These are phyloP conservation scores for Plutella xylostella DNA, from an alignment of 2,888 invertebrate species.

Conservation along the genomic window DNA sequence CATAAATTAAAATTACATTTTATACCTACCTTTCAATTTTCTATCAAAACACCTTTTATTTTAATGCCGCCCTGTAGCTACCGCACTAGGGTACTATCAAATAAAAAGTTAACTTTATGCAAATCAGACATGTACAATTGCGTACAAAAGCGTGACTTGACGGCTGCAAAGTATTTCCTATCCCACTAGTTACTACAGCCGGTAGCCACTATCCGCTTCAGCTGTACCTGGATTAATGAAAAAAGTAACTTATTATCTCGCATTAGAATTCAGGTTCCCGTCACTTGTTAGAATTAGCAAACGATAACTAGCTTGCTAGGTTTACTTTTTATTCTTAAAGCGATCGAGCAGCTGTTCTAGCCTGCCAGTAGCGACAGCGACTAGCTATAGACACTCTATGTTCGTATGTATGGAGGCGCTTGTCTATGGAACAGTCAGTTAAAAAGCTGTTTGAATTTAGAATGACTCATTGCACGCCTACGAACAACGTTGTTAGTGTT, in stretches of 20 bases:
- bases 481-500: too few species aligned
- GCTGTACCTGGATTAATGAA: too few species aligned
- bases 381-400: too few species aligned
- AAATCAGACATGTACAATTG: constrained; percentile 19
- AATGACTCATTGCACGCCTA: too few species aligned
- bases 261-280: background rate
- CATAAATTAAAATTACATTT: too few species aligned
- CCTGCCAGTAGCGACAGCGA: too few species aligned
- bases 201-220: too few species aligned
- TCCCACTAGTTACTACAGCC: background rate
- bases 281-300: constrained; percentile 3
- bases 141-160: constrained; percentile 17
- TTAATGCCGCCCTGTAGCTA: background rate
- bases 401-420: too few species aligned
- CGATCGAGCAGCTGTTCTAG: constrained; percentile 1
- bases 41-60: background rate
- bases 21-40: too few species aligned
- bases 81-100: constrained; percentile 13
- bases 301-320: constrained; percentile 5
- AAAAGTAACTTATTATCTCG: too few species aligned
- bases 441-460: too few species aligned
- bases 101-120: constrained; percentile 22
- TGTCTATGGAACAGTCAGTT: too few species aligned
- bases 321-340: background rate
- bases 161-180: constrained; percentile 10